These are phyloP conservation scores for Ormyrus rosae DNA, from an alignment of 2,888 invertebrate genomes.

Conservation along the genomic window DNA sequence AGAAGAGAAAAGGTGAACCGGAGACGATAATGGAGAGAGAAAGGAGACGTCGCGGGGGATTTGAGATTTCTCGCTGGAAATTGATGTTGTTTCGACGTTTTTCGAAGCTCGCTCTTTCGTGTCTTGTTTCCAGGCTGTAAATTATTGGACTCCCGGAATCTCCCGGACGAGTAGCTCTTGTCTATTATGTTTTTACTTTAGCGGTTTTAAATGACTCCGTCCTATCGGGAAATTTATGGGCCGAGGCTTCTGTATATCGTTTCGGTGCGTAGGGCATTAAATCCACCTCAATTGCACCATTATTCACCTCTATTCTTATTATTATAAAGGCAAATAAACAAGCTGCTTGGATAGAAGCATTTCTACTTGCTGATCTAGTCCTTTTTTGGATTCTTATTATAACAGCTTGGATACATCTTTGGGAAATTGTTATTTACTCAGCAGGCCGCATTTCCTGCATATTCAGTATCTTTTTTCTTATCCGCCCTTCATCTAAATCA, in stretches of 20 bases:
- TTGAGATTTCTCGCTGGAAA: conserved; percentile 26
- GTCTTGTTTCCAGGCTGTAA: conserved; percentile 21
- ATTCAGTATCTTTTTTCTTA: no score
- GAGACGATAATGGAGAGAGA: conserved; percentile 26
- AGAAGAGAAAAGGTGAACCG: conserved; percentile 24
- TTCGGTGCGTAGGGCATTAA: neutral
- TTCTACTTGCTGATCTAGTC: neutral
- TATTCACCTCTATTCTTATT: no score
- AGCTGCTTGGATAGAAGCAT: neutral
- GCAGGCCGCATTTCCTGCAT: no score
- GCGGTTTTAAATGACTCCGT: no score
- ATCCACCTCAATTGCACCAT: no score
- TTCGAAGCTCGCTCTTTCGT: conserved; percentile 13
- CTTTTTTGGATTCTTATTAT: neutral
- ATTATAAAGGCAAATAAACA: no score
- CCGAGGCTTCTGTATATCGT: neutral
- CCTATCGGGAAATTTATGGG: neutral
- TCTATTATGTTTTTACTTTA: no score
- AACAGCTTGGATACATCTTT: no score
- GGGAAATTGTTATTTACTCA: no score
- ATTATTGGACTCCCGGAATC: conserved; percentile 15
- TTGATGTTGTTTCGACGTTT: conserved; percentile 23
- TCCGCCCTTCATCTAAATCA: conserved; percentile 6
- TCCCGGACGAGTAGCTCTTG: neutral
- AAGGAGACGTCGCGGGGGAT: conserved; percentile 1